Conservation (phyloP, 1,140 invertebrate genomes). For the Sogatella furcifera region DNA sequence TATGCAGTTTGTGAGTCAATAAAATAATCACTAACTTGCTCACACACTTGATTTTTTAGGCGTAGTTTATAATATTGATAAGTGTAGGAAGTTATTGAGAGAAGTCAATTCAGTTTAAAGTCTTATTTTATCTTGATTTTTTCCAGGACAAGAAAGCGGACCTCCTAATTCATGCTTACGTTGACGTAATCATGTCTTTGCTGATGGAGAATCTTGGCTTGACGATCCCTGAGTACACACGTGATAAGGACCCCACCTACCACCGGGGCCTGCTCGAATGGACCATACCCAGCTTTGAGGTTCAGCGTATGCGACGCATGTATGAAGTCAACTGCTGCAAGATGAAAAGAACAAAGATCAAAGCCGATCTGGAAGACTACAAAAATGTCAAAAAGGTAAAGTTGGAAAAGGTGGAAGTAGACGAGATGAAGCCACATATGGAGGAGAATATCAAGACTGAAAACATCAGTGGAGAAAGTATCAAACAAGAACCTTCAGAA, state of each 20-base stretch:
- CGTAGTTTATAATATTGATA: too few species aligned
- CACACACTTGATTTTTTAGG: too few species aligned
- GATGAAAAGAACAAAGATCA: constrained; percentile 9
- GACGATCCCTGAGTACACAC: constrained; percentile 57
- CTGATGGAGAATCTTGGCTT: constrained; percentile 62
- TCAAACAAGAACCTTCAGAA: not conserved
- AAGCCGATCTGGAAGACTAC: not conserved
- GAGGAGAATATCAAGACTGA: not conserved
- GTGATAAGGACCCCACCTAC: constrained; percentile 54
- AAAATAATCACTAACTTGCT: too few species aligned
- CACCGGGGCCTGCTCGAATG: constrained; percentile 41
- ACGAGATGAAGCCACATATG: not conserved
- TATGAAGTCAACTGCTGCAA: constrained; percentile 27
- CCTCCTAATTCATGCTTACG: constrained; percentile 78
- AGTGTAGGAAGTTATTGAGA: too few species aligned
- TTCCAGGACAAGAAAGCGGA: constrained; percentile 84
- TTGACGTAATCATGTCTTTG: constrained; percentile 71
- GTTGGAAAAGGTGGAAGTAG: constrained; percentile 3
- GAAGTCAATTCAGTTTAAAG: too few species aligned
- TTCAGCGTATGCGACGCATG: constrained; percentile 41
- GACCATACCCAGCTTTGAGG: constrained; percentile 40
- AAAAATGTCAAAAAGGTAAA: not conserved
- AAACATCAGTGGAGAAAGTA: not conserved
- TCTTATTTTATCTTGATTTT: constrained; percentile 6
- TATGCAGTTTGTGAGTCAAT: too few species aligned